A percentile compares a stretch with the other conserved stretches of the same genome.
Conservation (phyloP, 2,888 invertebrate genomes). For the Trisateles emortualis region DNA sequence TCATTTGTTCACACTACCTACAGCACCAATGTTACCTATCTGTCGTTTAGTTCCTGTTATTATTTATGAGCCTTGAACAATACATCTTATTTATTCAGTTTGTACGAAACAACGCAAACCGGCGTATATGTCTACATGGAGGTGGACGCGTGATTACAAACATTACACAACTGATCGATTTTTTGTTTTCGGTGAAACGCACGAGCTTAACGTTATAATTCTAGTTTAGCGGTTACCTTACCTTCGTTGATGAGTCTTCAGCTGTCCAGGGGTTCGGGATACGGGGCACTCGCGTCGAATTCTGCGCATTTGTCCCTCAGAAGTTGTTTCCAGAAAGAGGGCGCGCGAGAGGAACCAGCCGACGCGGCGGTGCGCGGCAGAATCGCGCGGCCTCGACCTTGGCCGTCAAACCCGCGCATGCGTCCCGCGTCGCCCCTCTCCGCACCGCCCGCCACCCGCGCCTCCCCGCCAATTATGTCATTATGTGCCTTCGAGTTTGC, state of each 20-base stretch:
- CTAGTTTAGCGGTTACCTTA: constrained; percentile 47
- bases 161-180: constrained; percentile 66
- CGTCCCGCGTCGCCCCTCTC: constrained; percentile 73
- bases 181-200: constrained; percentile 29
- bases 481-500: constrained; percentile 73
- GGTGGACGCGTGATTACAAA: constrained; percentile 65
- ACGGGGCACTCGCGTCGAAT: constrained; percentile 68
- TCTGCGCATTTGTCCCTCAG: constrained; percentile 72
- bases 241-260: constrained; percentile 51
- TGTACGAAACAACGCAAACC: constrained; percentile 48
- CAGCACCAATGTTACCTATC: constrained; percentile 39
- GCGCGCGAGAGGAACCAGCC: constrained; percentile 74
- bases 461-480: constrained; percentile 84
- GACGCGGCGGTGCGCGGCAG: constrained; percentile 83
- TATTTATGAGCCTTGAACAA: constrained; percentile 34
- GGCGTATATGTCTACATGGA: constrained; percentile 32
- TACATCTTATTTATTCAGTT: constrained; percentile 32
- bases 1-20: constrained; percentile 57
- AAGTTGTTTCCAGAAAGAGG: constrained; percentile 72
- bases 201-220: constrained; percentile 10
- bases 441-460: constrained; percentile 48
- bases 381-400: constrained; percentile 86
- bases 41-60: constrained; percentile 40
- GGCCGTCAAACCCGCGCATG: constrained; percentile 86
- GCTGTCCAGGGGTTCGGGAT: constrained; percentile 34